phyloP scores from a whole-genome alignment of 2,888 invertebrate species.

The Xestia sexstrigata region DNA sequence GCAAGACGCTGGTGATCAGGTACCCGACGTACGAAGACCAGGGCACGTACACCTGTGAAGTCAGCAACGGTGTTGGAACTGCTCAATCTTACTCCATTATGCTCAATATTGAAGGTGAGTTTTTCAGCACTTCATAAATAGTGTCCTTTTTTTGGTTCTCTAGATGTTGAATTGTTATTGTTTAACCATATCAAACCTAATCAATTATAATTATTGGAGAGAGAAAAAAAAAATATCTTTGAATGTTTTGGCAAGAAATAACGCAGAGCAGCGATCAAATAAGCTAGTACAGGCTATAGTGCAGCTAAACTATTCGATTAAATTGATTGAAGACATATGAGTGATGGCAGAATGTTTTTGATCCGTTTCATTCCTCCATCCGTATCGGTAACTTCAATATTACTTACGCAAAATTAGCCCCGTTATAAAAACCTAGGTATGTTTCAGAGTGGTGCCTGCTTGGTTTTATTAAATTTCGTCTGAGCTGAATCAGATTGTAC shows the following conservation, averaged over 20 bases:
- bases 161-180: neutral
- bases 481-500: neutral
- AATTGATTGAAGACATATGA: neutral
- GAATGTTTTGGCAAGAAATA: neutral
- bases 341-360: neutral
- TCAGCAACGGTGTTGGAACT: slow-evolving; percentile 97
- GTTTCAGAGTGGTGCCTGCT: slow-evolving; percentile 4
- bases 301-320: neutral
- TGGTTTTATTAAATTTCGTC: slow-evolving; percentile 35
- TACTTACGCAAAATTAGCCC: neutral
- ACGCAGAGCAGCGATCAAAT: neutral
- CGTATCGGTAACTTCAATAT: neutral
- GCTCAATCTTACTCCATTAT: slow-evolving; percentile 96
- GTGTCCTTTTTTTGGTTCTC: neutral
- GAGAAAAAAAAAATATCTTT: neutral
- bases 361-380: neutral
- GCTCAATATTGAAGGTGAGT: slow-evolving; percentile 92
- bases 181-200: neutral
- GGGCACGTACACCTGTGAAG: slow-evolving; percentile 98
- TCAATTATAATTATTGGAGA: neutral
- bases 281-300: neutral
- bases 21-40: slow-evolving; percentile 97
- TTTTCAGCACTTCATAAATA: neutral
- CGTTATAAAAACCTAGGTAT: neutral
- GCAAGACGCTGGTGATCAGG: slow-evolving; percentile 97